Evolutionary conservation across 2,797 vertebrate genomes (phyloP).

Genomic region (Malacoraja senta): DNA sequence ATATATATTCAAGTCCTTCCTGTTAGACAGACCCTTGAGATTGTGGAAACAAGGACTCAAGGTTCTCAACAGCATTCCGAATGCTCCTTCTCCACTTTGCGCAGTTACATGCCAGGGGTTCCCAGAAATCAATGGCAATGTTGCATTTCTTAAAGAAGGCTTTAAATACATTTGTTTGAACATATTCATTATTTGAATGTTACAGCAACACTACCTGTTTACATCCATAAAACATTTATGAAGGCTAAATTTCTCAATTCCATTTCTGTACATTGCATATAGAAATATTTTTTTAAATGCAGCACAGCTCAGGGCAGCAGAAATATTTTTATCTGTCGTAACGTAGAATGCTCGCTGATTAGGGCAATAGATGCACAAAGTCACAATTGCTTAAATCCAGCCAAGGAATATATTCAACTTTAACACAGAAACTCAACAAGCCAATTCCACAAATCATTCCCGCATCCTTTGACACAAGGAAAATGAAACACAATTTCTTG

Average conservation of each 20-base stretch:
- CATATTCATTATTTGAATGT: background rate
- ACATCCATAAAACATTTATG: background rate
- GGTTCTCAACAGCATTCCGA: too few species aligned
- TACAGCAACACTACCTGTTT: background rate
- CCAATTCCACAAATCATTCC: background rate
- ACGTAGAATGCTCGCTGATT: background rate
- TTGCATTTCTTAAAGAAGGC: too few species aligned
- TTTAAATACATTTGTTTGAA: too few species aligned
- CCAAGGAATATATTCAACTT: background rate
- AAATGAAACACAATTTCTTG: background rate
- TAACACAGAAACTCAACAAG: background rate
- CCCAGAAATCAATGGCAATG: too few species aligned
- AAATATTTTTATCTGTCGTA: background rate
- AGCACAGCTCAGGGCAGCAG: background rate
- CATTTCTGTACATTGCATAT: background rate
- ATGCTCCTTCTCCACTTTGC: too few species aligned
- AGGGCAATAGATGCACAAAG: background rate
- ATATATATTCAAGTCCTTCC: too few species aligned
- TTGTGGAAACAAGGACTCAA: too few species aligned
- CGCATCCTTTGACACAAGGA: background rate
- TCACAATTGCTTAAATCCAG: background rate
- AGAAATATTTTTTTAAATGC: background rate
- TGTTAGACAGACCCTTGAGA: too few species aligned
- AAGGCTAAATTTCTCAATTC: background rate
- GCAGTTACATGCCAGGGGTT: too few species aligned